Evolutionary conservation across 92 coral and sea anemone genomes (phyloP).

Genomic region (Epizoanthus rinbou): DNA sequence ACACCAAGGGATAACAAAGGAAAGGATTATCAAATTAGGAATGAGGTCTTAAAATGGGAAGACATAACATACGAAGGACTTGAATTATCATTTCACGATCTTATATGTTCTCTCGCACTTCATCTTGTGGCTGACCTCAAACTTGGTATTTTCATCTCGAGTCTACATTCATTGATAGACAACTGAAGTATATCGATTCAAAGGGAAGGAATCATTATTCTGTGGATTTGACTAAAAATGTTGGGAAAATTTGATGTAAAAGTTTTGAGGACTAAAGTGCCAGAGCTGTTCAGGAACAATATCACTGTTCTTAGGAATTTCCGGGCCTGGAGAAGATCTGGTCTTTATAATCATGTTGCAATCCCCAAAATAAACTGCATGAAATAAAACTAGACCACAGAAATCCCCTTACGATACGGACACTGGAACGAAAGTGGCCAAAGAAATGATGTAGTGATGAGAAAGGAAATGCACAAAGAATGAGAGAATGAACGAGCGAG

Average conservation of each 20-base stretch:
- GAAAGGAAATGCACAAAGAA: not conserved
- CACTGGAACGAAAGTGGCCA: too few relatives aligned
- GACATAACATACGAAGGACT: not conserved
- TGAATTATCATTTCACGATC: not conserved
- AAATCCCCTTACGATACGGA: not conserved
- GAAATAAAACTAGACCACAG: not conserved
- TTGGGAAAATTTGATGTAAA: not conserved
- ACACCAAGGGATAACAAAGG: constrained; percentile 10
- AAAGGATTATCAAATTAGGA: too few relatives aligned
- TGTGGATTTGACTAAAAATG: not conserved
- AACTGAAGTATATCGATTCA: not conserved
- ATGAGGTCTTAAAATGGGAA: not conserved
- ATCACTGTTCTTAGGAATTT: not conserved
- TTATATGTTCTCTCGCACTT: not conserved
- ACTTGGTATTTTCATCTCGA: not conserved
- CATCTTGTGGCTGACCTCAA: constrained; percentile 5
- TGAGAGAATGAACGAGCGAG: not conserved
- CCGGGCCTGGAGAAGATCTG: not conserved
- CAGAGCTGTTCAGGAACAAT: not conserved
- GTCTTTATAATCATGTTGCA: not conserved
- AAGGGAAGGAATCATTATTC: not conserved
- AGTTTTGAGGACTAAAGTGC: constrained; percentile 8
- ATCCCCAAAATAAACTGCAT: not conserved
- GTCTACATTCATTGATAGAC: not conserved
- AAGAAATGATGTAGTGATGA: not conserved